Evolutionary conservation across 2,113 vertebrate species (phyloP).

Genomic region (Meriones unguiculatus): DNA sequence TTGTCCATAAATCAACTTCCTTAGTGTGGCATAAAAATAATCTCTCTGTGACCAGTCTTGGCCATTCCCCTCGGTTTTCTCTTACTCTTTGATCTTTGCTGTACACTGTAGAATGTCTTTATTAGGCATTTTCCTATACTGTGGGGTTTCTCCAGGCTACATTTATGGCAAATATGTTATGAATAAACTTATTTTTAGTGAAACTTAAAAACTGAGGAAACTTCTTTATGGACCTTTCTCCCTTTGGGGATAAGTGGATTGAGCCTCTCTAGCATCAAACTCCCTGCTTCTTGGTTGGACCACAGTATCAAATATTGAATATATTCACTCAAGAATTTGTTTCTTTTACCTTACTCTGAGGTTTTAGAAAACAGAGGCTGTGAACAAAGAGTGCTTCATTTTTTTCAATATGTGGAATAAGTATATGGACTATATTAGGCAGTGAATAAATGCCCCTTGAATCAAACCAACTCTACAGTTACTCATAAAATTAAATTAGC

Average conservation of each 20-base stretch:
- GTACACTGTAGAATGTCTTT: background rate
- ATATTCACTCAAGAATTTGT: background rate
- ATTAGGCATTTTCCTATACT: background rate
- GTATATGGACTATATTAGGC: background rate
- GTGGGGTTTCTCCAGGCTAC: background rate
- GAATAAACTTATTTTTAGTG: background rate
- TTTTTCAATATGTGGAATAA: background rate
- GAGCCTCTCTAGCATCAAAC: background rate
- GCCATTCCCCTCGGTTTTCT: background rate
- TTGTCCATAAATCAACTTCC: background rate
- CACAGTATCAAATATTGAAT: background rate
- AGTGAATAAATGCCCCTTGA: background rate
- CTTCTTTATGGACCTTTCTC: background rate
- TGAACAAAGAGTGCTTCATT: constrained; percentile 9
- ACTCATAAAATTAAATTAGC: constrained; percentile 39
- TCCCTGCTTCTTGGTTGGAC: background rate
- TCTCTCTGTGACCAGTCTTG: background rate
- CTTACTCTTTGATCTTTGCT: background rate
- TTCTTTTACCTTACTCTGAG: background rate
- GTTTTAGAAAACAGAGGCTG: background rate
- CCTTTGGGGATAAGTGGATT: background rate
- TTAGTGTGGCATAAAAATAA: background rate
- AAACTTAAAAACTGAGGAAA: background rate
- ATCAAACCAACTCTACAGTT: background rate
- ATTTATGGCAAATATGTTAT: background rate